Evolutionary conservation across 1,140 invertebrate genomes (phyloP).

Genomic region (Polypedilum pembai): DNA sequence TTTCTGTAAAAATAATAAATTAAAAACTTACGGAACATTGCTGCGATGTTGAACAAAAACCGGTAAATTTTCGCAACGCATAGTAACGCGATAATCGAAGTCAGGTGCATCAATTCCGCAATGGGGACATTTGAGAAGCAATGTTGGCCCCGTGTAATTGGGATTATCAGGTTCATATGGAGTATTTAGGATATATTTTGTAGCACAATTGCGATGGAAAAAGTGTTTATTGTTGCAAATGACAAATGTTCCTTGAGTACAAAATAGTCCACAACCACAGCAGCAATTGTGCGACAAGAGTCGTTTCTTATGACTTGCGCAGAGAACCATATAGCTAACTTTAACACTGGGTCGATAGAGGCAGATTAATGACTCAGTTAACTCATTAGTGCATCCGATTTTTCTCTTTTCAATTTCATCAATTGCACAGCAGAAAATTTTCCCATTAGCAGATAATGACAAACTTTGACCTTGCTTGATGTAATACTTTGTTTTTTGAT

Average conservation of each 20-base stretch:
- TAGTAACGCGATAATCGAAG: slow-evolving; percentile 43
- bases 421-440: slow-evolving; percentile 54
- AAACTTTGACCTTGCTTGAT: slow-evolving; percentile 37
- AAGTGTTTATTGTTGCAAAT: slow-evolving; percentile 42
- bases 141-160: slow-evolving; percentile 37
- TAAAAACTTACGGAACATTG: slow-evolving; percentile 20
- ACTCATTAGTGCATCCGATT: slow-evolving; percentile 72
- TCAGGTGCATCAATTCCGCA: slow-evolving; percentile 56
- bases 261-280: slow-evolving; percentile 83
- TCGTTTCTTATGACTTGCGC: slow-evolving; percentile 69
- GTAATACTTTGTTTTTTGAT: slow-evolving; percentile 40
- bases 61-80: slow-evolving; percentile 42
- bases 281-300: slow-evolving; percentile 79
- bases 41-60: slow-evolving; percentile 38
- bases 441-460: slow-evolving; percentile 2
- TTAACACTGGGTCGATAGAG: slow-evolving; percentile 67
- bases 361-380: slow-evolving; percentile 47
- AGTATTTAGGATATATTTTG: slow-evolving; percentile 41
- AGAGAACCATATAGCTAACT: slow-evolving; percentile 78
- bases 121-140: slow-evolving; percentile 60
- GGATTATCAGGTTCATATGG: slow-evolving; percentile 46
- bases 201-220: slow-evolving; percentile 42
- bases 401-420: slow-evolving; percentile 70
- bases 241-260: slow-evolving; percentile 59
- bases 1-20: not conserved